phyloP scores from a whole-genome alignment of 2,113 vertebrate genomes.

The Puffinus mauretanicus region DNA sequence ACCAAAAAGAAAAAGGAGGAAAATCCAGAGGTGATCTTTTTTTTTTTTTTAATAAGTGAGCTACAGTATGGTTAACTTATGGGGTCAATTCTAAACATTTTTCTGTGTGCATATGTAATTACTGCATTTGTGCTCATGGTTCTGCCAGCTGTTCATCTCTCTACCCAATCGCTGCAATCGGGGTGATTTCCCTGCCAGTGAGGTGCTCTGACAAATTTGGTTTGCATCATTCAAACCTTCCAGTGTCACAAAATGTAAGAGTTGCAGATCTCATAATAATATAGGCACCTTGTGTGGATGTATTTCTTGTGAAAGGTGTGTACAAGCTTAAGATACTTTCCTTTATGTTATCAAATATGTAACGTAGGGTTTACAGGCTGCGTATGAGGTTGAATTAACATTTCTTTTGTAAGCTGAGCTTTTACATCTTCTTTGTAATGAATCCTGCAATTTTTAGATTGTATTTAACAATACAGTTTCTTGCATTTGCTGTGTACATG shows the following conservation, averaged over 20 bases:
- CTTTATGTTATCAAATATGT: not conserved
- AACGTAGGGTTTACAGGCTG: not conserved
- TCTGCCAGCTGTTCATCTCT: not conserved
- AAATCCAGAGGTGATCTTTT: conserved; percentile 73
- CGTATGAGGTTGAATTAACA: not conserved
- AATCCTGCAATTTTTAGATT: not conserved
- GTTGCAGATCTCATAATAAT: not conserved
- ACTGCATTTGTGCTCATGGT: not conserved
- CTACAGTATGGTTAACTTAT: not conserved
- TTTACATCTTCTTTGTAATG: not conserved
- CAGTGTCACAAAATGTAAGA: not conserved
- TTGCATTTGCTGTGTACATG: not conserved
- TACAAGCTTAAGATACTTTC: not conserved
- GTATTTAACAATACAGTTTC: not conserved
- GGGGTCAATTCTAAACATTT: not conserved
- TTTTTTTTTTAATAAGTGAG: not conserved
- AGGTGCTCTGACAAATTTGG: not conserved
- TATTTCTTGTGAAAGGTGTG: not conserved
- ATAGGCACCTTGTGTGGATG: not conserved
- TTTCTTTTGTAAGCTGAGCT: not conserved
- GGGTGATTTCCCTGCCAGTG: not conserved
- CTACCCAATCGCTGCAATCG: not conserved
- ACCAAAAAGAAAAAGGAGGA: conserved; percentile 83
- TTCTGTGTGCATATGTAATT: not conserved
- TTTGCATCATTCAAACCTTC: not conserved